Base-by-base conservation (phyloP, 92 coral and sea anemone genomes). In the Siderastrea siderea region DNA sequence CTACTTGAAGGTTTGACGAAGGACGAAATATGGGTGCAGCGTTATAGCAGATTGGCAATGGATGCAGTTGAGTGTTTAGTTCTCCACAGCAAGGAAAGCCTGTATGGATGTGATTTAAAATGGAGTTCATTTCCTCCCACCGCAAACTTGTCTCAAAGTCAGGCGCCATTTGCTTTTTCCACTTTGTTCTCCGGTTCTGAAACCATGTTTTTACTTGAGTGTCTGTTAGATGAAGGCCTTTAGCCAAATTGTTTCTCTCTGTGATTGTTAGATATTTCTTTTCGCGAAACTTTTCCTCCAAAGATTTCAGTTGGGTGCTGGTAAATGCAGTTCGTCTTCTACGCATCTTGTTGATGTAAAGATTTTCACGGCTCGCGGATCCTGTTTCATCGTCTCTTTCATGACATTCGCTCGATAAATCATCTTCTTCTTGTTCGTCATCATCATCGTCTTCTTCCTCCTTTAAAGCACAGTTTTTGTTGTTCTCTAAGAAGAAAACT, bases 121-220 rank as follows among this genome's bases (percentile, higher is more conserved):
- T 57, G 5, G 87, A 67, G 46, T 79, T 91, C 49, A 89, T 71
- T 45, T 89, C 96, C 12, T 93, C 98, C 83, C 87, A 91, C 26
- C 92, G 96, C 51, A 93, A 73, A 6, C 86, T 91, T 4, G 93
- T 92, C 44, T 95, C 98, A 68, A 85, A 90, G 70, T 94, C 98
- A 0, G 98, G 98, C 73, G 95, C 96, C 91, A 93, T 96, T 89
- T 98, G 99, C 78, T 98, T 98, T 86, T 98, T 98, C 99, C 99
- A 95, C 83, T 98, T 98, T 6, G 99, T 98, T 80, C 99, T 89
- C 45, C 99, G 91, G 69, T 98, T 98, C 83, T 98, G 99, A 78
- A 98, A 98, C 99, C 99, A 98, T 6, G 99, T 98, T 75, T 98
- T 98, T 15, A 98, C 98, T 84, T 98, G 99, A 19, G 99, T 98